Evolutionary conservation across 2,113 vertebrate species (phyloP).

Genomic region (Chaetura pelagica): DNA sequence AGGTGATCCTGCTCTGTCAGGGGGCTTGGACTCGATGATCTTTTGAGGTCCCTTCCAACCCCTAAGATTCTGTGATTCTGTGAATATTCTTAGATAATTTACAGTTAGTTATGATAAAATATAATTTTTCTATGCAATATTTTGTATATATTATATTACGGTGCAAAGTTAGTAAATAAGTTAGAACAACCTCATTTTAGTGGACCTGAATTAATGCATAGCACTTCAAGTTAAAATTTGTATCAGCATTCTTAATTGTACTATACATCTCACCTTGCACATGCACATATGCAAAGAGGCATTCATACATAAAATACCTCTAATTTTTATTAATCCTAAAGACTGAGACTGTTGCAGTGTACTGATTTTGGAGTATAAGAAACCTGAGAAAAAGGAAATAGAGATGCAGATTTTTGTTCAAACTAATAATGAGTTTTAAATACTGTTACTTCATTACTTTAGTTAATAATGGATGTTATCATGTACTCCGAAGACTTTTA

Average conservation of each 20-base stretch:
- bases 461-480: not conserved
- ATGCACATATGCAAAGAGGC: not conserved
- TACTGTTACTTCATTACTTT: not conserved
- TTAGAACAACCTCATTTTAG: not conserved
- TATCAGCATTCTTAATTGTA: not conserved
- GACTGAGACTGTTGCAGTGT: not conserved
- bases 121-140: not conserved
- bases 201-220: not conserved
- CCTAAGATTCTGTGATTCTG: no score
- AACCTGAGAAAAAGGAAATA: not conserved
- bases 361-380: not conserved
- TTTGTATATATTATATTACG: not conserved
- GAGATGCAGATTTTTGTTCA: not conserved
- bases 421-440: not conserved
- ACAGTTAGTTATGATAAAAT: not conserved
- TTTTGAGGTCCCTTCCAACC: no score
- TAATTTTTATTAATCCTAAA: not conserved
- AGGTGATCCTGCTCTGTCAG: no score
- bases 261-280: accelerated
- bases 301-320: not conserved
- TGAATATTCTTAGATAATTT: no score
- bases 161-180: not conserved
- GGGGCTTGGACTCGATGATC: no score
- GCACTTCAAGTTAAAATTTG: not conserved
- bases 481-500: not conserved